These are phyloP conservation scores for Chrysopa pallens DNA, from an alignment of 1,140 invertebrate genomes.

Conservation along the genomic window DNA sequence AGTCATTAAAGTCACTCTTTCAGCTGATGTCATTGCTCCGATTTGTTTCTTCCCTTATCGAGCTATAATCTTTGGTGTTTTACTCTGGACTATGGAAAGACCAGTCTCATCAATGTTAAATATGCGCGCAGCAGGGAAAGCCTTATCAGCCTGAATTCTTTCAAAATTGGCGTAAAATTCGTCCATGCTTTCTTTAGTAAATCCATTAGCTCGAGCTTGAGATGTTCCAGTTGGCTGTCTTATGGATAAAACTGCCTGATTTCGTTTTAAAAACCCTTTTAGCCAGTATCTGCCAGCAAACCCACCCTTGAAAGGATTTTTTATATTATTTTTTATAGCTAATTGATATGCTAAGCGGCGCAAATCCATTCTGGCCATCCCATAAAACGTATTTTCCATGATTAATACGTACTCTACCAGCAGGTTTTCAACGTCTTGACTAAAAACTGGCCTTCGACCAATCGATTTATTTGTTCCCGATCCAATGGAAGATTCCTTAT, in stretches of 20 bases:
- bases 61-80: slow-evolving; percentile 13
- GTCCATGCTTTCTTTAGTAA: not conserved
- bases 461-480: no score
- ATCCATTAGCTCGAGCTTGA: slow-evolving; percentile 7
- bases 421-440: no score
- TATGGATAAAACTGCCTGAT: slow-evolving; percentile 9
- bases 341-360: slow-evolving; percentile 2
- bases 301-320: slow-evolving; percentile 5
- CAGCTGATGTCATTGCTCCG: slow-evolving; percentile 14
- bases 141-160: slow-evolving; percentile 1
- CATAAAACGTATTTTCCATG: slow-evolving; percentile 11
- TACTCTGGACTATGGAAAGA: slow-evolving; percentile 15
- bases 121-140: slow-evolving; percentile 13
- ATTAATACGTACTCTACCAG: slow-evolving; percentile 6
- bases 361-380: slow-evolving; percentile 7
- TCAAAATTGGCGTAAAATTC: slow-evolving; percentile 2
- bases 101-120: slow-evolving; percentile 22
- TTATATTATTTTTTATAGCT: slow-evolving; percentile 7
- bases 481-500: no score
- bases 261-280: slow-evolving; percentile 6
- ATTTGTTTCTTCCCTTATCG: slow-evolving; percentile 16
- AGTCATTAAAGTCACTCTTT: slow-evolving; percentile 14
- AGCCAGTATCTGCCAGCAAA: slow-evolving; percentile 2
- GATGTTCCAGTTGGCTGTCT: slow-evolving; percentile 13
- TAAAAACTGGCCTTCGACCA: no score